Evolutionary conservation across 2,113 vertebrate species (phyloP), one percentile per base, ranked within the genome.

Genomic region (Esox niger): DNA sequence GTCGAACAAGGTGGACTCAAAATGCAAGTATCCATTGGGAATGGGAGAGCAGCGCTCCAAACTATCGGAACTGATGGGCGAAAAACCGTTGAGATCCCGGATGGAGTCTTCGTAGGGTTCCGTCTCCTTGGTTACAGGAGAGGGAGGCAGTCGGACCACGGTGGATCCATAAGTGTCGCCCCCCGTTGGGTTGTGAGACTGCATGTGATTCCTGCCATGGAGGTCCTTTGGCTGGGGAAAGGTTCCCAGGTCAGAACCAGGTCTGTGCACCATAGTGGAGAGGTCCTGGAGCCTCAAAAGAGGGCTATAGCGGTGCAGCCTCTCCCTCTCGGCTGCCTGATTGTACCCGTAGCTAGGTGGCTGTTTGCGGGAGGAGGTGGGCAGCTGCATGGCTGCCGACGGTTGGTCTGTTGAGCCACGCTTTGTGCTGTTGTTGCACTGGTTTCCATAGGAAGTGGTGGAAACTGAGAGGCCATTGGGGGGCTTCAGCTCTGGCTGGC

Each of bases 281-380:
- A 94, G 84, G 88, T 94, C 93, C 86, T 94, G 94, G 69, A 94
- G 91, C 84, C 88, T 92, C 82, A 90, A 93, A 78, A 95, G 85
- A 1, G 94, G 94, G 85, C 92, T 95, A 89, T 94, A 97, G 88
- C 90, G 89, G 82, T 91, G 88, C 64, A 93, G 80, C 15, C 91
- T 87, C 70, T 93, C 90, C 17, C 91, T 87, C 71, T 93, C 90
- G n/a, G n/a, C n/a, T 68, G 89, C 91, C 75, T 92, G 91, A 82
- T 78, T 91, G 81, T 88, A 93, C 58, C 86, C 85, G 76, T 92
- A 90, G 58, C 88, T 79, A 66, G 89, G 74, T 35, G 91, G 82
- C 74, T 86, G 84, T 74, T 86, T 89, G 75, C 88, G 86, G 77
- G 86, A 85, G 69, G 90, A 70, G 76, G 87, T 79, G 62, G 92